Percentiles rank a stretch among this genome's conserved stretches.
Evolutionary conservation across 2,888 invertebrate genomes (phyloP).

Genomic region (Erannis defoliaria): DNA sequence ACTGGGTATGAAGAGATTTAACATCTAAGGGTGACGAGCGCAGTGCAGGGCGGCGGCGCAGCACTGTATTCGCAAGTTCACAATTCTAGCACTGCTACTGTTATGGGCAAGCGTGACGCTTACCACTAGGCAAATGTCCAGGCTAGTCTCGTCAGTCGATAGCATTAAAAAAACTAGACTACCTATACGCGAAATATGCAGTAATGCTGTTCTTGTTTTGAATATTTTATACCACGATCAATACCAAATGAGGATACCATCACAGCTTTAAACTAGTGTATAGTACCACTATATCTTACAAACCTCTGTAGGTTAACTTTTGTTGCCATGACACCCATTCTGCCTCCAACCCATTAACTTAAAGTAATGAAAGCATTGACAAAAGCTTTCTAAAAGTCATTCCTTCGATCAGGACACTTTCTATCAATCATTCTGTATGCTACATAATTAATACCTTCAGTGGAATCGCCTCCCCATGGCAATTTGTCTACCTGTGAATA

Average conservation of each 20-base stretch:
- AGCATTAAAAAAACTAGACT: background rate
- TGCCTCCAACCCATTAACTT: constrained; percentile 30
- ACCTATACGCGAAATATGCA: background rate
- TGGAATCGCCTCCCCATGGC: constrained; percentile 70
- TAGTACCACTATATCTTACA: background rate
- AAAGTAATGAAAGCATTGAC: constrained; percentile 40
- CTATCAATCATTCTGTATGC: constrained; percentile 78
- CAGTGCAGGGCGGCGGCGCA: no score
- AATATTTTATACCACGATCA: constrained; percentile 20
- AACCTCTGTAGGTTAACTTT: constrained; percentile 5
- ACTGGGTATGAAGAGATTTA: no score
- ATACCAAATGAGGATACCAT: constrained; percentile 22
- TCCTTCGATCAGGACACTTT: constrained; percentile 56
- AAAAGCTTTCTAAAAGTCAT: constrained; percentile 43
- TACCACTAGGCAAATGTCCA: no score
- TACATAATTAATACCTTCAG: constrained; percentile 78
- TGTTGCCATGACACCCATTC: constrained; percentile 24
- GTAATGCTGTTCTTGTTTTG: background rate
- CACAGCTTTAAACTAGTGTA: constrained; percentile 3
- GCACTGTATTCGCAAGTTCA: no score
- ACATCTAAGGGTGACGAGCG: no score
- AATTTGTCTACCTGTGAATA: constrained; percentile 78
- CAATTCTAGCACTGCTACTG: no score
- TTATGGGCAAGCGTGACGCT: no score
- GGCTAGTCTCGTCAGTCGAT: no score